phyloP scores from a whole-genome alignment of 2,888 invertebrate genomes.

The Galeopsomyia nigrocyanea region DNA sequence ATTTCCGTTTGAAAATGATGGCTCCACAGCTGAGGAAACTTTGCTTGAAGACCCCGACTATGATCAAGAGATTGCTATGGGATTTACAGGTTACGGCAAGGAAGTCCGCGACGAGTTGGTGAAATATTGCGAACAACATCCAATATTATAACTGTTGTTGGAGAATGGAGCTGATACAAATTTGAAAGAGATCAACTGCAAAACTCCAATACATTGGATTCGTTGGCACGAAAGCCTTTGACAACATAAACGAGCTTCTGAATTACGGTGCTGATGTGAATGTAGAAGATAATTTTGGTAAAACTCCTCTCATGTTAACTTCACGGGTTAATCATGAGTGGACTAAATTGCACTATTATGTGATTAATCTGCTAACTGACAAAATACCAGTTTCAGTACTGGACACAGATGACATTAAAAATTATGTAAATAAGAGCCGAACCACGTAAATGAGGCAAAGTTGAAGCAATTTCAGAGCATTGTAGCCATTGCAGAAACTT shows the following conservation, averaged over 20 bases:
- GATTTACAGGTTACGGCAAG: no score
- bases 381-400: background rate
- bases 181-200: background rate
- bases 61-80: no score
- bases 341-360: background rate
- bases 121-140: no score
- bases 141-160: no score
- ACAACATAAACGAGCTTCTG: background rate
- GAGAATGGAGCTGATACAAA: background rate
- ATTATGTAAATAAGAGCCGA: no score
- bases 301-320: background rate
- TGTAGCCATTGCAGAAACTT: no score
- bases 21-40: no score
- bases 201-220: background rate
- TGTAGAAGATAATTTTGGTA: background rate
- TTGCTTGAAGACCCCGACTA: no score
- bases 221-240: background rate
- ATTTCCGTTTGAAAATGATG: no score
- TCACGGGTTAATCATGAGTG: background rate
- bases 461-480: background rate
- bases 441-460: no score
- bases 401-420: no score
- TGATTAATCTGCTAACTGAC: background rate
- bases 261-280: conserved; percentile 1
- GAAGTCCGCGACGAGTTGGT: no score